Evolutionary conservation across 2,113 vertebrate genomes (phyloP), one percentile per base, ranked within the genome.

Genomic region (Pachyramphus minor): DNA sequence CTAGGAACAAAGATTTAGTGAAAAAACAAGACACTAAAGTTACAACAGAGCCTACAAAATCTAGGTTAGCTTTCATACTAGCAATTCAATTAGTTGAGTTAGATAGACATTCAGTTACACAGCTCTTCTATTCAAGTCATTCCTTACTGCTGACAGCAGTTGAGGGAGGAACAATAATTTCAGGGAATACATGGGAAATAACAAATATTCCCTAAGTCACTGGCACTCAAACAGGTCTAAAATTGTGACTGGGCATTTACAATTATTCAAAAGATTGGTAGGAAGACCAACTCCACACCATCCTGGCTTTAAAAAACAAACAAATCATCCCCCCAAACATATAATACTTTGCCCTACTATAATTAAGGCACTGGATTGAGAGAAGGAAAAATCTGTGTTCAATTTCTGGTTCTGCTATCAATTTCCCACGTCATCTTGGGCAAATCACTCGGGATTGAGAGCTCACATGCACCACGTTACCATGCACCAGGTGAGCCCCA

Each of bases 51-150:
- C 90, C 95, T 97, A 96, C 95, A 94, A 96, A 97, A 96, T 92
- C 96, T 96, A 97, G 92, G 93, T 96, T 96, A 96, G 95, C 90
- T 96, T 96, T 96, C 90, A 94, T 96, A 95, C 95, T 96, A 96
- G 84, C 88, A 82, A 94, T 96, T 95, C 92, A 87, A 77, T 96
- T 93, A 97, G 88, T 95, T 94, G 88, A 96, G 93, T 96, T 94
- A 96, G 94, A 93, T 68, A 97, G 95, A 97, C 95, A 96, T 95
- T 96, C 93, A 96, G 80, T 94, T 96, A 96, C 93, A 97, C 85
- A 94, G 92, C 85, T 96, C 76, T 90, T 96, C 96, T 97, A 92
- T 97, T 96, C 95, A 97, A 96, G 93, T 96, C 83, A 96, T 96
- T 97, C 72, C 83, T 94, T 96, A 94, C 92, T 94, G 95, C 93